phyloP scores from a whole-genome alignment of 2,797 vertebrate species.

The Anableps anableps region DNA sequence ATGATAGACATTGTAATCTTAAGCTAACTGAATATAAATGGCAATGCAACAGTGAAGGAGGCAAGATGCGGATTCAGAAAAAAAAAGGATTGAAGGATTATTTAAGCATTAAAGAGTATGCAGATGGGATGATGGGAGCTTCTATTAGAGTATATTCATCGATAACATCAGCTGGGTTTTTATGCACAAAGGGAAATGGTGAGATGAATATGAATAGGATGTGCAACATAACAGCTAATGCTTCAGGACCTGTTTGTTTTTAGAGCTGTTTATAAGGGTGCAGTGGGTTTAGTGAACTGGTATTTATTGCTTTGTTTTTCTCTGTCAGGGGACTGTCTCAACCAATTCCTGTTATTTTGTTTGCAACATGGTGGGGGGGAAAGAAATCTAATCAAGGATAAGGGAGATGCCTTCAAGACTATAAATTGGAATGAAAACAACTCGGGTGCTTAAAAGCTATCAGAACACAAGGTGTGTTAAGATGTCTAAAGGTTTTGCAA shows the following conservation, averaged over 20 bases:
- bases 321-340: conserved; percentile 26
- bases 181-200: conserved; percentile 20
- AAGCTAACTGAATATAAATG: conserved; percentile 17
- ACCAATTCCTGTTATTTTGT: conserved; percentile 37
- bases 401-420: conserved; percentile 26
- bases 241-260: conserved; percentile 21
- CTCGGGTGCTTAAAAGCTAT: conserved; percentile 18
- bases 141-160: conserved; percentile 40
- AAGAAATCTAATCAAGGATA: conserved; percentile 46
- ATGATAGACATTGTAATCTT: conserved; percentile 19
- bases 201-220: conserved; percentile 46
- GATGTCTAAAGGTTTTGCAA: not conserved
- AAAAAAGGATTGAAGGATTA: conserved; percentile 35
- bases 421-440: conserved; percentile 38
- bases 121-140: conserved; percentile 26
- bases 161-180: conserved; percentile 48
- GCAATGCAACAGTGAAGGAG: conserved; percentile 5
- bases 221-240: conserved; percentile 31
- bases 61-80: conserved; percentile 14
- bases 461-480: conserved; percentile 13
- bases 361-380: conserved; percentile 12
- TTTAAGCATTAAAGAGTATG: conserved; percentile 11
- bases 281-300: conserved; percentile 16
- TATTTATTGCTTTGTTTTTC: conserved; percentile 58
- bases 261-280: conserved; percentile 16